phyloP scores from a whole-genome alignment of 2,113 vertebrate species.

The Jaculus jaculus region DNA sequence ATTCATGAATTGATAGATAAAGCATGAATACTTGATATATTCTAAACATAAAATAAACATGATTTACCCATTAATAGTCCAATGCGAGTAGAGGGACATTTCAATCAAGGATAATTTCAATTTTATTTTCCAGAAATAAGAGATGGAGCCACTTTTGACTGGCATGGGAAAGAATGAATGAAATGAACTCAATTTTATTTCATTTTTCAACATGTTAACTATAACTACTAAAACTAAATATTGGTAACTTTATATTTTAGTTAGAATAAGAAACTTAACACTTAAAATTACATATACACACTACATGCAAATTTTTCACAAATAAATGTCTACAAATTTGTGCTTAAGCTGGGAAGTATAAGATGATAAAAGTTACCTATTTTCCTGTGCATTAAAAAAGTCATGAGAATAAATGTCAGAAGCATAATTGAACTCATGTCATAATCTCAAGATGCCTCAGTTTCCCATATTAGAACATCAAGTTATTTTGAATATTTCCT shows the following conservation, averaged over 20 bases:
- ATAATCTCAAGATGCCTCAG: conserved; percentile 29
- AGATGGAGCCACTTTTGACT: not conserved
- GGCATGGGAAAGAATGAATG: accelerated
- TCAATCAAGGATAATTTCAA: not conserved
- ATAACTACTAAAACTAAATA: not conserved
- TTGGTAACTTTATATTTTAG: not conserved
- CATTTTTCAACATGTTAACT: not conserved
- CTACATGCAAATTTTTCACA: not conserved
- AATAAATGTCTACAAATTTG: not conserved
- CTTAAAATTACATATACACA: not conserved
- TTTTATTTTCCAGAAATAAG: not conserved
- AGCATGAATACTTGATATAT: not conserved
- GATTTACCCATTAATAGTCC: not conserved
- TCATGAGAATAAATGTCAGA: not conserved
- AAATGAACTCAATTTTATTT: not conserved
- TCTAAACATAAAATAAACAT: not conserved
- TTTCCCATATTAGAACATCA: conserved; percentile 36
- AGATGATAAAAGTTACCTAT: not conserved
- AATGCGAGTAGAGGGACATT: not conserved
- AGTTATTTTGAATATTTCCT: conserved; percentile 46
- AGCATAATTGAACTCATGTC: not conserved
- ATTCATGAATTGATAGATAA: not conserved
- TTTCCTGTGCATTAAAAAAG: not conserved
- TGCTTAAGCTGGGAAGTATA: not conserved
- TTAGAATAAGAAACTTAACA: not conserved